A percentile compares a stretch with the other conserved stretches of the same genome.
phyloP scores from a whole-genome alignment of 1,140 invertebrate species.

The Drosophila truncata region DNA sequence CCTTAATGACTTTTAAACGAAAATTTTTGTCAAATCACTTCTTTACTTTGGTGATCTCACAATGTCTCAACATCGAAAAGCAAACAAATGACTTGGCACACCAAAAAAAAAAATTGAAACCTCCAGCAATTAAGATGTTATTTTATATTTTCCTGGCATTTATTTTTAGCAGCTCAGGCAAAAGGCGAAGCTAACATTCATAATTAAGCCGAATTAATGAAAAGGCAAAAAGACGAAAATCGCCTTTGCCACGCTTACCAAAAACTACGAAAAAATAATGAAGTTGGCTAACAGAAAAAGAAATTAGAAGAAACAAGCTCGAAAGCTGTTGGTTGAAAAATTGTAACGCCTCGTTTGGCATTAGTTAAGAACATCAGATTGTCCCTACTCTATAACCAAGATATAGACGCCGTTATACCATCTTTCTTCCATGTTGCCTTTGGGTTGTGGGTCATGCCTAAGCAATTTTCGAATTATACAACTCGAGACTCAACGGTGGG shows the following conservation, averaged over 20 bases:
- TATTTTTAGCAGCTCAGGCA: constrained; percentile 39
- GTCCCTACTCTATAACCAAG: constrained; percentile 17
- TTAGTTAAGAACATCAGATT: constrained; percentile 23
- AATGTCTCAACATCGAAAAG: background rate
- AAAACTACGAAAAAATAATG: background rate
- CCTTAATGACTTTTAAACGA: background rate
- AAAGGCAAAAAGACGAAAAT: constrained; percentile 28
- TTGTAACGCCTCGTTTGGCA: constrained; percentile 52
- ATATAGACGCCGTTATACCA: constrained; percentile 28
- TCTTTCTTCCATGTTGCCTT: constrained; percentile 8
- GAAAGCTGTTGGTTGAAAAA: background rate
- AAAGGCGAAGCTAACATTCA: constrained; percentile 35
- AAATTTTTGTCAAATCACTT: constrained; percentile 27
- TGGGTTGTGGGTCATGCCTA: constrained; percentile 45
- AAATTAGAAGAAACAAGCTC: constrained; percentile 28
- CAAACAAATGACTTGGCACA: constrained; percentile 51
- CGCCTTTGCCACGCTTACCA: constrained; percentile 26
- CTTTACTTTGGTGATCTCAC: constrained; percentile 36
- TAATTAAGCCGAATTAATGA: constrained; percentile 38
- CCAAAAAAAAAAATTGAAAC: constrained; percentile 29
- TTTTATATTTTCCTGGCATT: constrained; percentile 22
- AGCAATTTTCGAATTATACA: constrained; percentile 38
- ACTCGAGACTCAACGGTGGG: constrained; percentile 1
- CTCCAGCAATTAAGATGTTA: constrained; percentile 39
- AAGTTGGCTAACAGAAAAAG: constrained; percentile 8